Evolutionary conservation across 2,113 vertebrate genomes (phyloP).

Genomic region (Struthio camelus): DNA sequence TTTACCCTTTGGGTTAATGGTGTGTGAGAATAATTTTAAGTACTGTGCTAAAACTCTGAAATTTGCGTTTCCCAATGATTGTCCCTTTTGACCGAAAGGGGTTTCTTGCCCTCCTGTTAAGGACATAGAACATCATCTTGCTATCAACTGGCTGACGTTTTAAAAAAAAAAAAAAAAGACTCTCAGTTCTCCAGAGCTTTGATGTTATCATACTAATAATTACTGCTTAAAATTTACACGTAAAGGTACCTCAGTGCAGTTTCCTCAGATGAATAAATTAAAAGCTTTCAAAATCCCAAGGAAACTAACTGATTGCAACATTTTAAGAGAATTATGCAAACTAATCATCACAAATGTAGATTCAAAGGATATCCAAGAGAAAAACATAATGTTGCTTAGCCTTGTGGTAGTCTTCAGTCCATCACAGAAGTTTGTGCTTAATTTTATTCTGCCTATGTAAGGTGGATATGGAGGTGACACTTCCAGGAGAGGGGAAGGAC

Average conservation of each 20-base stretch:
- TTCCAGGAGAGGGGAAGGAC: conserved; percentile 98
- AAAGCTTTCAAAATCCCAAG: conserved; percentile 2
- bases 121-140: neutral
- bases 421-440: neutral
- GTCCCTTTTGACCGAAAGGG: neutral
- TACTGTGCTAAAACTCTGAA: neutral
- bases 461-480: conserved; percentile 98
- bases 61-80: neutral
- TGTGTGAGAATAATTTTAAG: neutral
- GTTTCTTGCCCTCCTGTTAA: neutral
- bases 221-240: conserved; percentile 8
- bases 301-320: neutral
- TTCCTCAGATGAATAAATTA: conserved; percentile 1
- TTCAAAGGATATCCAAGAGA: neutral
- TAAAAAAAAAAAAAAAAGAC: neutral
- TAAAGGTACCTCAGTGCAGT: neutral
- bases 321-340: neutral
- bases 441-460: conserved; percentile 44
- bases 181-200: neutral
- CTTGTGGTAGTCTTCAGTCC: neutral
- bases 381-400: accelerated
- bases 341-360: neutral
- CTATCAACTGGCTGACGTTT: neutral
- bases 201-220: conserved; percentile 13
- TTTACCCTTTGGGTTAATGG: neutral